These are phyloP conservation scores for Vanacampus margaritifer DNA, from an alignment of 2,113 vertebrate species.

Conservation along the genomic window DNA sequence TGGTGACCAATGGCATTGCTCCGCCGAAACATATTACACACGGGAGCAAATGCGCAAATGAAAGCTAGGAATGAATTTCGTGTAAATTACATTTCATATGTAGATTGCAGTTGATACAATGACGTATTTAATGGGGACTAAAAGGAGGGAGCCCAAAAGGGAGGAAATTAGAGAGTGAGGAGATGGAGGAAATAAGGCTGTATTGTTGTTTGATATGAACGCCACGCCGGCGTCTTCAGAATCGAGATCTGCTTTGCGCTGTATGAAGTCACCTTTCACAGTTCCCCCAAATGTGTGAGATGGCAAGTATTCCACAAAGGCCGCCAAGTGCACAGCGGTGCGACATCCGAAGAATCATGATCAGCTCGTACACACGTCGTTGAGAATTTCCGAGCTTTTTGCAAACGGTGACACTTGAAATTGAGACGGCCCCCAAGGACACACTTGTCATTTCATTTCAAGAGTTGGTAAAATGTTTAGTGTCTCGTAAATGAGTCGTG, in stretches of 20 bases:
- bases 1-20: constrained; percentile 67
- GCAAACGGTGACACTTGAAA: not conserved
- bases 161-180: constrained; percentile 40
- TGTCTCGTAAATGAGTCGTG: not conserved
- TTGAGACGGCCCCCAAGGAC: not conserved
- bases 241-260: not conserved
- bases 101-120: constrained; percentile 71
- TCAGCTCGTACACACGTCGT: not conserved
- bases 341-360: not conserved
- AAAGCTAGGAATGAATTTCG: constrained; percentile 72
- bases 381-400: too few relatives aligned
- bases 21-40: constrained; percentile 69
- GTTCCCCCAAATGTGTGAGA: not conserved
- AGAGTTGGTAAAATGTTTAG: not conserved
- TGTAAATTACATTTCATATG: constrained; percentile 76
- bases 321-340: not conserved
- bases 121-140: constrained; percentile 62
- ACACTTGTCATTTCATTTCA: not conserved
- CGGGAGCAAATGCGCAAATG: constrained; percentile 71
- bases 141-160: constrained; percentile 36
- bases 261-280: not conserved
- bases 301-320: not conserved
- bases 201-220: constrained; percentile 25
- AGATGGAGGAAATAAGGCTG: constrained; percentile 37
- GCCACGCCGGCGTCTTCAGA: not conserved